Evolutionary conservation across 2,888 invertebrate species (phyloP).

Genomic region (Diaphora mendica): DNA sequence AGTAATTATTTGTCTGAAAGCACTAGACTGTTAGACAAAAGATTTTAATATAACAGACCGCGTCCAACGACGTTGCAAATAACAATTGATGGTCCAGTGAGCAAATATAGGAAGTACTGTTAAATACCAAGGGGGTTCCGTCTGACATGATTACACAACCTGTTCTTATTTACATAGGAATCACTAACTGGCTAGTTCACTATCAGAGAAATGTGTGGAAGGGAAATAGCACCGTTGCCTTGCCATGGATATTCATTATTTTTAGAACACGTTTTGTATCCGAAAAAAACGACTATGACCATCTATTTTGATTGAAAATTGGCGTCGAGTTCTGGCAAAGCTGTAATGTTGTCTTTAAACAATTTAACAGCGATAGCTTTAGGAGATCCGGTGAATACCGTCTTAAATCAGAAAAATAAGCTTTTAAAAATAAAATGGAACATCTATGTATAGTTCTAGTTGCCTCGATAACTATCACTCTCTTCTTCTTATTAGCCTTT

Average conservation of each 20-base stretch:
- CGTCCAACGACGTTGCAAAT: slow-evolving; percentile 6
- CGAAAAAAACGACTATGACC: not conserved
- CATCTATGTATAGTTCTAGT: not conserved
- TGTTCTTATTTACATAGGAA: slow-evolving; percentile 30
- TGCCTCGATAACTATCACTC: not conserved
- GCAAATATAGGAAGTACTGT: slow-evolving; percentile 37
- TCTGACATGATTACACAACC: slow-evolving; percentile 11
- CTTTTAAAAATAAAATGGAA: not conserved
- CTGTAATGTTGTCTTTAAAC: not conserved
- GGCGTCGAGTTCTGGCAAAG: not conserved
- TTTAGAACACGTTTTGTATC: not conserved
- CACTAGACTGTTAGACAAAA: not conserved
- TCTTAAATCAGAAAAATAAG: no score
- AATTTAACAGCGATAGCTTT: no score
- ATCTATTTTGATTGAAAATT: not conserved
- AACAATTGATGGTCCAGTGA: slow-evolving; percentile 23
- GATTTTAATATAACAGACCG: not conserved
- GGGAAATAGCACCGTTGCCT: slow-evolving; percentile 8
- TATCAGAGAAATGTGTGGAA: slow-evolving; percentile 8
- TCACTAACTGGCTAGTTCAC: slow-evolving; percentile 29
- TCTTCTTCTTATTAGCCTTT: no score
- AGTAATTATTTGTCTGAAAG: not conserved
- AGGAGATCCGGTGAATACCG: no score
- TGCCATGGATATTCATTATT: slow-evolving; percentile 2
- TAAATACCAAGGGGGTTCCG: slow-evolving; percentile 31